phyloP scores from a whole-genome alignment of 2,797 vertebrate species.

The Sandelia bainsii region DNA sequence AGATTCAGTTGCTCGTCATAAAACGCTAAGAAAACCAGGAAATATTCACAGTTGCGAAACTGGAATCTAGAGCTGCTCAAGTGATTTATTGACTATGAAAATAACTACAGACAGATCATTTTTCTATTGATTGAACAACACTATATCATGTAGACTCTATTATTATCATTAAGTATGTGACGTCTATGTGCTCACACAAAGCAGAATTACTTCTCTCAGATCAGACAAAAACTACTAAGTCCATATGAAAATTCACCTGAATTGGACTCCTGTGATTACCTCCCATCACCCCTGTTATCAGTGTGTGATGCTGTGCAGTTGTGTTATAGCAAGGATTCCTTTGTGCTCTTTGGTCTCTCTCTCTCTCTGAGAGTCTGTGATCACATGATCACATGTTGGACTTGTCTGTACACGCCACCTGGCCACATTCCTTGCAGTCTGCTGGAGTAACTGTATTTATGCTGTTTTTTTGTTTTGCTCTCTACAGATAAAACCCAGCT shows the following conservation, averaged over 20 bases:
- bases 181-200: constrained; percentile 1
- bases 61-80: too few species aligned
- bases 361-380: constrained; percentile 32
- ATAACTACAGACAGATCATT: too few species aligned
- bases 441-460: constrained; percentile 72
- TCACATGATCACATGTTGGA: constrained; percentile 67
- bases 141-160: too few species aligned
- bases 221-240: constrained; percentile 36
- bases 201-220: constrained; percentile 7
- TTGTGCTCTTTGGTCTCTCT: constrained; percentile 49
- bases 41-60: neutral
- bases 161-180: neutral
- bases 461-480: constrained; percentile 42
- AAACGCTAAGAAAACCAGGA: neutral
- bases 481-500: constrained; percentile 50
- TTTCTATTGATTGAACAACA: too few species aligned
- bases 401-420: constrained; percentile 73
- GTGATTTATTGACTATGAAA: too few species aligned
- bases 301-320: constrained; percentile 44
- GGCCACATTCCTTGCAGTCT: constrained; percentile 80
- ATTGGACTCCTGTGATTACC: constrained; percentile 21
- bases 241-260: constrained; percentile 32
- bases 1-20: neutral
- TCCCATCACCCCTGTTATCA: constrained; percentile 29
- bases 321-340: constrained; percentile 43